Base-by-base conservation (phyloP, 2,113 vertebrate genomes). In the Semicossyphus pulcher region DNA sequence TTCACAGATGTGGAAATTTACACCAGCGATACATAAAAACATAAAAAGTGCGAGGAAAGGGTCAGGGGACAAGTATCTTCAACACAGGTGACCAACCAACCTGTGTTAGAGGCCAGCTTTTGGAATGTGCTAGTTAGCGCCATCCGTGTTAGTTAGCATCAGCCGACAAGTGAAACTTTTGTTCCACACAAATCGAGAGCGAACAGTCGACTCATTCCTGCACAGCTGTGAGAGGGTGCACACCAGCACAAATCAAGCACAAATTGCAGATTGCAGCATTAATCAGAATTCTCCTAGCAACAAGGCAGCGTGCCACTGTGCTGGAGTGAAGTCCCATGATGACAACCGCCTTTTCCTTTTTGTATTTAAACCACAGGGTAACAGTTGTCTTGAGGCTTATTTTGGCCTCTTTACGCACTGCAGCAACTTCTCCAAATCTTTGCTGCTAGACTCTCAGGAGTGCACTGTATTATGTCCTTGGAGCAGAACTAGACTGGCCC, bases 221-320 rank as follows among this genome's bases (percentile, higher is more conserved):
- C 72, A 78, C 72, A 81, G 77, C 75, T 80, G 78, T 75, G 61
- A 81, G 59, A 72, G 66, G 68, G 3, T 49, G 51, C 78, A 78
- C 18, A 76, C 36, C 61, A 80, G 62, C 57, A 80, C 37, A 83
- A 86, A 89, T 85, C 74, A 83, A 44, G 74, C 80, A 67, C 69
- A 78, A 86, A 86, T 84, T 76, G 45, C 62, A 84, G 68, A 70
- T 78, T 84, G 78, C 72, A 69, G 76, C 61, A 61, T 76, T 76
- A 82, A 84, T 80, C 76, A 84, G 66, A 86, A 71, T 54, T 80
- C 69, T 84, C 83, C 75, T 82, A 75, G 76, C 80, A 87, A 82
- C 72, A 49, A 76, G 66, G 42, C 71, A 54, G 59, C 52, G 75
- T 75, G 72, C 62, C 74, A 62, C 75, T 61, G 59, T 52, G 77